Conservation (phyloP, 1,140 invertebrate species). For the Amphibalanus amphitrite region DNA sequence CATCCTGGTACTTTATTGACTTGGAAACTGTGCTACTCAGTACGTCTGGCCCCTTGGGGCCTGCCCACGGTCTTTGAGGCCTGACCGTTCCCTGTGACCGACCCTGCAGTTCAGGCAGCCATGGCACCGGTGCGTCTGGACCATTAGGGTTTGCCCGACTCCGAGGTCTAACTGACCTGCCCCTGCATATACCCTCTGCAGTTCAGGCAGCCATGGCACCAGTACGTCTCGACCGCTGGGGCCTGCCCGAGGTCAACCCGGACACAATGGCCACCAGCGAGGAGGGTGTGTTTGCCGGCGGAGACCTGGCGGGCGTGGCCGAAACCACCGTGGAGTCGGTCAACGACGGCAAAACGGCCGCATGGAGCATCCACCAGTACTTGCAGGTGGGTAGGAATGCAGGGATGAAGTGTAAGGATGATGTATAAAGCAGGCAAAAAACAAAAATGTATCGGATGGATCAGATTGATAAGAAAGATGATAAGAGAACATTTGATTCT, state of each 20-base stretch:
- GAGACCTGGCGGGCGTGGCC: conserved; percentile 79
- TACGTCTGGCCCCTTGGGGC: no score
- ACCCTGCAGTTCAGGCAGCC: conserved; percentile 55
- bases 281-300: conserved; percentile 73
- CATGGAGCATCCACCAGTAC: conserved; percentile 88
- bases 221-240: conserved; percentile 55
- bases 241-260: conserved; percentile 55
- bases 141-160: conserved; percentile 53
- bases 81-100: no score
- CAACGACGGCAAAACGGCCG: conserved; percentile 94
- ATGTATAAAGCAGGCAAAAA: no score
- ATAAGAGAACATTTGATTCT: no score
- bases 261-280: conserved; percentile 59
- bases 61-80: no score
- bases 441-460: no score
- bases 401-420: no score
- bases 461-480: no score
- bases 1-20: no score
- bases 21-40: no score
- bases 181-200: no score
- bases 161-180: no score
- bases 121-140: conserved; percentile 62
- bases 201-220: conserved; percentile 62
- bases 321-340: conserved; percentile 96
- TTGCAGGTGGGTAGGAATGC: conserved; percentile 51